phyloP scores from a whole-genome alignment of 2,888 invertebrate species.

The Conomelus anceps region DNA sequence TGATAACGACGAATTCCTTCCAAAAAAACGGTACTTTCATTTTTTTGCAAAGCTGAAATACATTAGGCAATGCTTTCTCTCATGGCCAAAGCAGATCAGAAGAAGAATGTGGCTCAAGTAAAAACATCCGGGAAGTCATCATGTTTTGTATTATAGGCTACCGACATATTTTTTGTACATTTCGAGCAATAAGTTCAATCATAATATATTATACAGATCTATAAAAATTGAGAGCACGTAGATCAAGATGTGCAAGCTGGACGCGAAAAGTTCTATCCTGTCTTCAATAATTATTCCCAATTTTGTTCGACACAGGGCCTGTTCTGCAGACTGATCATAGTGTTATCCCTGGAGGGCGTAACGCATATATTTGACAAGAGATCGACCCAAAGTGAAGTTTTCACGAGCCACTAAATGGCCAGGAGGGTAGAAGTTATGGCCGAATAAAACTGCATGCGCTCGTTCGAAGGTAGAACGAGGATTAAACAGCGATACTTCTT shows the following conservation, averaged over 20 bases:
- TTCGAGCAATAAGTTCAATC: neutral
- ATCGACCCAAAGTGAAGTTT: neutral
- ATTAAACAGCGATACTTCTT: neutral
- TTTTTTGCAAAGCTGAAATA: no score
- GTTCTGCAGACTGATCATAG: neutral
- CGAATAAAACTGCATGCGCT: neutral
- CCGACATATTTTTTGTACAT: no score
- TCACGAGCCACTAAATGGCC: neutral
- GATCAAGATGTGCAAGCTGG: neutral
- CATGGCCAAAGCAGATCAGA: no score
- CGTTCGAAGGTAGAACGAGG: neutral
- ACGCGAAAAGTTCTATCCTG: neutral
- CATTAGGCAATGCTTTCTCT: no score
- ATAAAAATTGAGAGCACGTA: neutral
- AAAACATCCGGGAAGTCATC: no score
- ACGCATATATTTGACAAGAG: neutral
- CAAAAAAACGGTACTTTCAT: no score
- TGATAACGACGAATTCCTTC: no score
- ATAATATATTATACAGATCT: neutral
- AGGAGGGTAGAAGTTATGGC: neutral
- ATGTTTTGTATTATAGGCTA: no score
- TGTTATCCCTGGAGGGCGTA: neutral
- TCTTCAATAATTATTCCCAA: neutral
- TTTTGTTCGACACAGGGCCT: neutral
- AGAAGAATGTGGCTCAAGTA: no score